Evolutionary conservation across 2,113 vertebrate species (phyloP).

Genomic region (Puntigrus tetrazona): DNA sequence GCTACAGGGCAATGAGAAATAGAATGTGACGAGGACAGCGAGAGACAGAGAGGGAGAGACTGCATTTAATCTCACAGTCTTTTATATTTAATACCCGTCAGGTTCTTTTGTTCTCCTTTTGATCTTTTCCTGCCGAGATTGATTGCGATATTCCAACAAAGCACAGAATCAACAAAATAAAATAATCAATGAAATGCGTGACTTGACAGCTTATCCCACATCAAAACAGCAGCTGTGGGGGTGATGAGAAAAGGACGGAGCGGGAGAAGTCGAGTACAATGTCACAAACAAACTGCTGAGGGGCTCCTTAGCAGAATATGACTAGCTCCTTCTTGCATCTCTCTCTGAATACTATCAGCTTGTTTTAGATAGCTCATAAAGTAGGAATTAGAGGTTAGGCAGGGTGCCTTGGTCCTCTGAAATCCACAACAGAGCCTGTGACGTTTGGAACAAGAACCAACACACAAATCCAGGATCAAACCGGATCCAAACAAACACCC

Average conservation of each 20-base stretch:
- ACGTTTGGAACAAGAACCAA: conserved; percentile 5
- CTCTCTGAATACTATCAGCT: not conserved
- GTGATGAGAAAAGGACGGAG: conserved; percentile 39
- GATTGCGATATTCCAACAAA: conserved; percentile 62
- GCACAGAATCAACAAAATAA: conserved; percentile 58
- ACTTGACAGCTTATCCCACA: conserved; percentile 69
- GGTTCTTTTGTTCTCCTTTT: conserved; percentile 73
- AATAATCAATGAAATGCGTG: conserved; percentile 60
- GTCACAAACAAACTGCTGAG: conserved; percentile 3
- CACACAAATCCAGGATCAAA: conserved; percentile 18
- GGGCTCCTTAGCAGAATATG: conserved; percentile 1
- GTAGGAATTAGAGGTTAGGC: conserved; percentile 15
- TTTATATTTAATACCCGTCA: conserved; percentile 78
- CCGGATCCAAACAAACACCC: not conserved
- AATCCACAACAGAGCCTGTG: conserved; percentile 7
- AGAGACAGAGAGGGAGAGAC: conserved; percentile 40
- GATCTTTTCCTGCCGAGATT: conserved; percentile 73
- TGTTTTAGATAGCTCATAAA: conserved; percentile 8
- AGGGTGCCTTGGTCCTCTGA: not conserved
- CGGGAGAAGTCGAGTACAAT: conserved; percentile 34
- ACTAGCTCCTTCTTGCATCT: not conserved
- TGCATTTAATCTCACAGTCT: conserved; percentile 71
- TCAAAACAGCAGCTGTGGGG: conserved; percentile 61
- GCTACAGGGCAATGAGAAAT: conserved; percentile 32
- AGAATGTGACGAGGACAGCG: conserved; percentile 17